Base-by-base conservation (phyloP, 1,140 invertebrate species). In the Orchestia grillus region DNA sequence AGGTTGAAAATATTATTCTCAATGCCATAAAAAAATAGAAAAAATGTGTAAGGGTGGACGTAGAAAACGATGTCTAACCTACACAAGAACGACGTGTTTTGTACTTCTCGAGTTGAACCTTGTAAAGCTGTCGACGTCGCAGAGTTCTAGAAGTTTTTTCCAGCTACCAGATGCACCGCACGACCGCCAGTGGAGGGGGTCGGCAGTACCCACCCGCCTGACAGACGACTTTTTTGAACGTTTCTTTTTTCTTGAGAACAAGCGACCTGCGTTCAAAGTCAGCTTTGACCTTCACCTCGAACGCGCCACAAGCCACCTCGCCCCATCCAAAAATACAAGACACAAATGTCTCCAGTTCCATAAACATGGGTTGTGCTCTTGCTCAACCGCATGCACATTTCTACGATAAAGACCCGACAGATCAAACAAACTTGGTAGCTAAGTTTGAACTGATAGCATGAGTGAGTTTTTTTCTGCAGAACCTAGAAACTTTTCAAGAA, bases 261-360 rank as follows among this genome's bases (percentile, higher is more conserved):
- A 42, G 88, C 88, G 88, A 90, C 88, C 88, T 42, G 88, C 28
- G 88, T 44, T 42, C 88, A 16, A 44, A 90, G 88, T 90, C 41
- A 42, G 43, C 41, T 90, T 0, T 44, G 88, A 90, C 88, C 88
- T 90, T 90, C 88, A 90, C 88, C 88, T 90, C 88, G 36, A 90
- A 90, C 4, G 88, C 88, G 42, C 88, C 42, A 42, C 16, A 90
- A 90, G 43, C 88, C 41, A 90, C 42, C 41, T 90, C 15, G n/a
- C 88, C 43, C 43, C 88, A 44, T 42, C 88, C 43, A 90, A 90
- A 90, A 42, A 41, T 90, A 90, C 62, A 77, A 77, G 62, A 41
- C 43, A 41, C 15, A 90, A 90, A 90, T 90, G 88, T 90, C 88
- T 90, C 88, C 8, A 90, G 88, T 42, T 90, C 88, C 43, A 90